Evolutionary conservation across 2,888 invertebrate genomes (phyloP), one percentile per base, ranked within the genome.

Genomic region (Muscina levida): DNA sequence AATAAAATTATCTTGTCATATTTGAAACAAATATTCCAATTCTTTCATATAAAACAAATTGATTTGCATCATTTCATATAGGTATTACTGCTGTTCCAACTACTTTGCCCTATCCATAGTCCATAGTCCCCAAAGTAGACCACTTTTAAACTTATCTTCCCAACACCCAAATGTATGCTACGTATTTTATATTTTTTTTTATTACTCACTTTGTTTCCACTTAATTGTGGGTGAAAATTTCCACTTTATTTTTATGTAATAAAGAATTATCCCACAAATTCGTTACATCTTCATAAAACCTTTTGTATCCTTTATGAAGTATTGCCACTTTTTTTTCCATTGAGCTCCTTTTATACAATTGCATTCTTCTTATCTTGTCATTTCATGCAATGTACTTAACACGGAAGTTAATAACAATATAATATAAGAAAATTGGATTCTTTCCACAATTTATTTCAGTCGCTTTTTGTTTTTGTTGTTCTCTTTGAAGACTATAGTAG

Each of bases 321-420:
- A 2, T 51, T 3, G 53, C 53, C 53, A 53, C 53, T 53, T 53
- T 53, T n/a, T n/a, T n/a, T n/a, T n/a, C n/a, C n/a, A n/a, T n/a
- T 53, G 53, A 13, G 53, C 24, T 48, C 10, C 48, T 15, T 19
- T 48, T 1, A 48, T 19, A 6, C 48, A 5, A 17, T 48, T 53
- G 13, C 24, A 48, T 53, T 53, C 22, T 19, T 15, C 24, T 17
- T 53, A 53, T 53, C 53, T 53, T 53, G 24, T 53, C 53, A 53
- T 53, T 53, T 53, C 22, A 24, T 53, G 22, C 53, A 57, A 57
- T 68, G 71, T 75, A 77, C 81, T 81, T 81, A 75, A 77, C 81
- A 77, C 77, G 77, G 77, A 81, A 81, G 80, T 81, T 81, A 81
- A 81, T 81, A 81, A 81, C 70, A 81, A 81, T 68, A 77, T 66